Evolutionary conservation across 2,797 vertebrate genomes (phyloP), one percentile per base, ranked within the genome.

Genomic region (Parauchenoglanis ngamensis): DNA sequence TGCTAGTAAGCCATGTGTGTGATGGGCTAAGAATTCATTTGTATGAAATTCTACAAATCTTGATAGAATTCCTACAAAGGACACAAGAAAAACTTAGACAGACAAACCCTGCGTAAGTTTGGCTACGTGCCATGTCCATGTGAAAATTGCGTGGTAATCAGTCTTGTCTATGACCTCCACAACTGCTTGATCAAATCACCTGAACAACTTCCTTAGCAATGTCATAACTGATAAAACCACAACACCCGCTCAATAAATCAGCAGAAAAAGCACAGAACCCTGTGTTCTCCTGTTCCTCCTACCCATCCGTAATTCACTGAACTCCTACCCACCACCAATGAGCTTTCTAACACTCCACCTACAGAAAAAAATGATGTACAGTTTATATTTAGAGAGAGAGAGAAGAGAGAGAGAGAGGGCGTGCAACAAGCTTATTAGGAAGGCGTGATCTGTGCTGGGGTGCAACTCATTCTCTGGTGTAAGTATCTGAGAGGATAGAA

Each of bases 71-170:
- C n/a, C 49, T 70, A 19, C 52, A 44, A 57, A 84, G 31, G 17
- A 52, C 7, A 31, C n/a, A 28, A 80, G 63, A 31, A 28, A 17
- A 56, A 44, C 73, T 23, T 59, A 7, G 35, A 61, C 23, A 44
- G 23, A 40, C 68, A 23, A 77, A 77, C 54, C 31, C 35, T 3
- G 52, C 40, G 86, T 83, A 67, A 77, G 46, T 61, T 83, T 90
- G 88, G 77, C 67, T 15, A 13, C 54, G 63, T 31, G 61, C 90
- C 90, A 90, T 88, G 86, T 90, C 85, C 90, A 49, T 76, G 59
- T 80, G 44, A 77, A 85, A 28, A 59, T 28, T 85, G 23, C 19
- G 21, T 44, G 21, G n/a, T 46, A 61, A 81, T 81, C 57, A 61
- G 4, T 6, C 11, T 59, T 61, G 35, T 61, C 77, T 85, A 3